Evolutionary conservation across 2,113 vertebrate genomes (phyloP).

Genomic region (Chascanopsetta lugubris): DNA sequence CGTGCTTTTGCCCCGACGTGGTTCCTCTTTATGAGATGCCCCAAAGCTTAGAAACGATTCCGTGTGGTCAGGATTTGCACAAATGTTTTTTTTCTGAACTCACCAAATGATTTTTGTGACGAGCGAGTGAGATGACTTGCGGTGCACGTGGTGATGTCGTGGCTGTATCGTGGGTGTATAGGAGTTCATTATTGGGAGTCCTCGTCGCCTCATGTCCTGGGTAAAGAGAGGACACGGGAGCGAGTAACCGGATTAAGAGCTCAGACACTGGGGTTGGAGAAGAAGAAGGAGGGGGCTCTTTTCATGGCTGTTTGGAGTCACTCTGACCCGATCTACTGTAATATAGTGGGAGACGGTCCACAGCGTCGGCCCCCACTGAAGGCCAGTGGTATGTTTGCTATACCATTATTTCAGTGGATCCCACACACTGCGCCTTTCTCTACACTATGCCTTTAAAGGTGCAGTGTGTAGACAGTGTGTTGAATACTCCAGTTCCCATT

Average conservation of each 20-base stretch:
- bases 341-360: slow-evolving; percentile 25
- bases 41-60: too few relatives aligned
- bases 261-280: slow-evolving; percentile 30
- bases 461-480: too few relatives aligned
- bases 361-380: too few relatives aligned
- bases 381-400: too few relatives aligned
- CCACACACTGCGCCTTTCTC: too few relatives aligned
- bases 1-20: slow-evolving; percentile 13
- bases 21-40: too few relatives aligned
- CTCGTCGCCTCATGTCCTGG: slow-evolving; percentile 31
- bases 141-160: slow-evolving; percentile 5
- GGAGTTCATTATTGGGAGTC: slow-evolving; percentile 35
- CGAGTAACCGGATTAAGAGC: neutral
- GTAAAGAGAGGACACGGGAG: slow-evolving; percentile 33
- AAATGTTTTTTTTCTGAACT: neutral
- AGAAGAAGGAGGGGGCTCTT: slow-evolving; percentile 23
- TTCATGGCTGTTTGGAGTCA: slow-evolving; percentile 43
- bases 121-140: slow-evolving; percentile 3
- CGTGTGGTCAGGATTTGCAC: neutral
- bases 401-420: too few relatives aligned
- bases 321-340: slow-evolving; percentile 35
- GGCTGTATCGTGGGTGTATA: slow-evolving; percentile 24
- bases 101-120: neutral
- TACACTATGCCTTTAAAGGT: too few relatives aligned
- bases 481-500: too few relatives aligned